phyloP scores from a whole-genome alignment of 2,888 invertebrate genomes.

The Heliconius ethilla region DNA sequence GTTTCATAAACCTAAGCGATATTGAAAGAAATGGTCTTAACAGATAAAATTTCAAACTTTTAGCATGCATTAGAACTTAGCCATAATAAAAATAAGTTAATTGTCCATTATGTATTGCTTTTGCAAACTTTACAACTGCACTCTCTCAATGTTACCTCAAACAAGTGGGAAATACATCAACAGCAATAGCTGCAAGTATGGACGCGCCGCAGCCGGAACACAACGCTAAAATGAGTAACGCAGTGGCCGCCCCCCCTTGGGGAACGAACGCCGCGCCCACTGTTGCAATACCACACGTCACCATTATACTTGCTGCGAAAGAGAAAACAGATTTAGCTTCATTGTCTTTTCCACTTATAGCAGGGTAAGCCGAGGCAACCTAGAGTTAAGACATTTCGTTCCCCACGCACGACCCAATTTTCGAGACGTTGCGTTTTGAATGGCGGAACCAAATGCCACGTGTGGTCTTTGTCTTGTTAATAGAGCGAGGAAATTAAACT shows the following conservation, averaged over 20 bases:
- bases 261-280: constrained; percentile 66
- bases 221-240: constrained; percentile 65
- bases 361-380: background rate
- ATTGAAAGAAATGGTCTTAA: too few species aligned
- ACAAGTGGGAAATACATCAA: constrained; percentile 74
- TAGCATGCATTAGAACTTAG: too few species aligned
- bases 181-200: constrained; percentile 72
- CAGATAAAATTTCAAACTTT: too few species aligned
- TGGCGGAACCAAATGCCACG: background rate
- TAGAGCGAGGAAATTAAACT: background rate
- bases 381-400: background rate
- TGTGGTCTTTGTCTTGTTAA: background rate
- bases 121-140: too few species aligned
- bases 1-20: too few species aligned
- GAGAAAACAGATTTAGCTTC: background rate
- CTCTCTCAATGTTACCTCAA: constrained; percentile 55
- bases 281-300: constrained; percentile 67
- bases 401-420: background rate
- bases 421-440: background rate
- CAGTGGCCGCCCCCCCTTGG: constrained; percentile 65
- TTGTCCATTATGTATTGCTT: too few species aligned
- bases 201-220: constrained; percentile 75
- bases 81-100: too few species aligned
- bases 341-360: background rate
- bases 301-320: constrained; percentile 66